Evolutionary conservation across 2,113 vertebrate species (phyloP), one percentile per base, ranked within the genome.

Genomic region (Tinamus guttatus): DNA sequence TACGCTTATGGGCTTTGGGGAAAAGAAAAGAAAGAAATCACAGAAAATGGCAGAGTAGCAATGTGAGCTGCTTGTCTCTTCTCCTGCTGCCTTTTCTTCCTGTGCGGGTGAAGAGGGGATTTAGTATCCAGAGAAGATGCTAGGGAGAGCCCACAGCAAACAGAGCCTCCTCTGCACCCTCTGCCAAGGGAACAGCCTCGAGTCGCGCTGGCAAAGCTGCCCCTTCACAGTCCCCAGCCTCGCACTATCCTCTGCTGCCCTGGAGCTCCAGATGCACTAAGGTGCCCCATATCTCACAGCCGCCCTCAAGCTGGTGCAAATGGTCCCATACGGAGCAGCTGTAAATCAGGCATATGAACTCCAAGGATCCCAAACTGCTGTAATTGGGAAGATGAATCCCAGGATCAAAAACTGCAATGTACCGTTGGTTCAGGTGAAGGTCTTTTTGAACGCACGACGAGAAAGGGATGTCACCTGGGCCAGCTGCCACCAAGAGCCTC

Each of bases 181-280:
- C 13, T 3, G 7, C 15, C 16, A 8, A 47, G 78, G 21, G 32
- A 13, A 36, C 20, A 49, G 24, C 20, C 13, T 5, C 25, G 7
- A 19, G 45, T 52, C 21, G 16, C 4, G 11, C 0, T 1, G 30
- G 22, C 38, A 7, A 11, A 22, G 8, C 8, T 22, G 13, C 47
- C 13, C 45, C 7, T 11, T 27, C 34, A 19, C 2, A 5, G 3
- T 30, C 40, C 69, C 38, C 68, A 14, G 32, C 4, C 24, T 5
- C 15, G 7, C 32, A 1, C 67, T 9, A 65, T 4, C 20, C 77
- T 30, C 19, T 38, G 52, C 63, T 28, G 59, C 51, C 41, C 47
- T 69, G 51, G 2, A 7, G 11, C 1, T n/a, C 9, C 8, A 62
- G 11, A 36, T 0, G 34, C 20, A 24, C 49, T 28, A 25, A 27